These are phyloP conservation scores for Nomada ferruginata DNA, from an alignment of 2,888 invertebrate genomes.

Conservation along the genomic window DNA sequence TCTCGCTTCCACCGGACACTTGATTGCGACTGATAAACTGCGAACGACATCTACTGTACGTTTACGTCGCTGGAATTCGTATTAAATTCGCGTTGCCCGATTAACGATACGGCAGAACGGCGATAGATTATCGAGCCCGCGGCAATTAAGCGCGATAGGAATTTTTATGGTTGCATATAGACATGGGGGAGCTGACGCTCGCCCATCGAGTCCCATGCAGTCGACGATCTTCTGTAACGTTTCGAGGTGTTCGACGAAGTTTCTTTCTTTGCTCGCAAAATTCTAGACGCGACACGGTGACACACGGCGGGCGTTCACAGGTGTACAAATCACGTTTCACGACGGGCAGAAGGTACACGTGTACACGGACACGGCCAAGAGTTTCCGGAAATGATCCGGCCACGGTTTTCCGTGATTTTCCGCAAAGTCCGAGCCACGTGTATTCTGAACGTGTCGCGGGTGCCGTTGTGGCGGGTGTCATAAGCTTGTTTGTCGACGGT, in stretches of 20 bases:
- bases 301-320: background rate
- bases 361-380: background rate
- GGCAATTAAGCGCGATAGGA: background rate
- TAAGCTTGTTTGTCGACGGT: constrained; percentile 79
- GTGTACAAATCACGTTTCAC: constrained; percentile 11
- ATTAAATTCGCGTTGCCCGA: background rate
- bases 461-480: constrained; percentile 65
- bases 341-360: background rate
- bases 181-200: background rate
- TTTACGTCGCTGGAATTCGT: background rate
- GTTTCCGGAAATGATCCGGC: constrained; percentile 16
- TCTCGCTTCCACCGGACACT: background rate
- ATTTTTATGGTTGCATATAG: background rate
- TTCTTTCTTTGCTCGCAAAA: background rate
- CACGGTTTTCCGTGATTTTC: constrained; percentile 51
- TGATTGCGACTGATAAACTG: background rate
- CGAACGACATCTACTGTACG: background rate
- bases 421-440: constrained; percentile 53
- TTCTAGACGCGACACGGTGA: constrained; percentile 3
- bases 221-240: constrained; percentile 3
- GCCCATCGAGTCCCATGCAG: background rate
- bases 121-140: background rate
- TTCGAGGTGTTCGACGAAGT: background rate
- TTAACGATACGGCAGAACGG: background rate
- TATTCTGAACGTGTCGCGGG: constrained; percentile 67